Conservation (phyloP, 2,797 vertebrate genomes). For the Gallinago nigripennis region DNA sequence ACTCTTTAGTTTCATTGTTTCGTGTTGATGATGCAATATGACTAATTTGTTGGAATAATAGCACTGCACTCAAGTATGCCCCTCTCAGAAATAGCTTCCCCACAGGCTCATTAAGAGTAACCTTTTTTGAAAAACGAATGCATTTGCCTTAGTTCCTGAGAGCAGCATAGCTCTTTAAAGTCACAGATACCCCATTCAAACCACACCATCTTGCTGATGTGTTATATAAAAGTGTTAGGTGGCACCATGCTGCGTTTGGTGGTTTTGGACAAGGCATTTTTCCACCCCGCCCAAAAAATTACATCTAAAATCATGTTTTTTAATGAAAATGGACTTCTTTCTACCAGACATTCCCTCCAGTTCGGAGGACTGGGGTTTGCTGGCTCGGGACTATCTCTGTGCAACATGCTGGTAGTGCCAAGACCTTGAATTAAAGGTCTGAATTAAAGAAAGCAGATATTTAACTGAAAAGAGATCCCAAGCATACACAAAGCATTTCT, state of each 20-base stretch:
- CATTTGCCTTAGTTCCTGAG: background rate
- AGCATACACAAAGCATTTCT: background rate
- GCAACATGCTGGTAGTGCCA: background rate
- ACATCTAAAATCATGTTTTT: background rate
- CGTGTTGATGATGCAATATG: slow-evolving; percentile 10
- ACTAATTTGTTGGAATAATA: slow-evolving; percentile 15
- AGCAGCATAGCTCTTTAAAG: background rate
- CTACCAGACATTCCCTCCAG: background rate
- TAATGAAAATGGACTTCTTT: background rate
- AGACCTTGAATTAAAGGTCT: background rate
- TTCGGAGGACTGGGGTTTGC: background rate
- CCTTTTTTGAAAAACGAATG: background rate
- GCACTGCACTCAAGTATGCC: background rate
- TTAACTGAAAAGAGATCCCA: background rate
- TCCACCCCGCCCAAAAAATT: background rate
- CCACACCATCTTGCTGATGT: background rate
- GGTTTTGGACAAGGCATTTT: background rate
- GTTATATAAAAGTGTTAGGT: background rate
- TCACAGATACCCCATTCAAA: background rate
- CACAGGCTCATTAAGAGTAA: background rate
- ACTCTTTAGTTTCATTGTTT: slow-evolving; percentile 8
- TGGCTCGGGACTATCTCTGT: background rate
- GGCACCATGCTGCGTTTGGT: background rate
- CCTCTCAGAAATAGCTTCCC: background rate
- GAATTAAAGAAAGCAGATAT: background rate